Conservation (phyloP, 2,797 vertebrate species). For the Ceyx erithaca region DNA sequence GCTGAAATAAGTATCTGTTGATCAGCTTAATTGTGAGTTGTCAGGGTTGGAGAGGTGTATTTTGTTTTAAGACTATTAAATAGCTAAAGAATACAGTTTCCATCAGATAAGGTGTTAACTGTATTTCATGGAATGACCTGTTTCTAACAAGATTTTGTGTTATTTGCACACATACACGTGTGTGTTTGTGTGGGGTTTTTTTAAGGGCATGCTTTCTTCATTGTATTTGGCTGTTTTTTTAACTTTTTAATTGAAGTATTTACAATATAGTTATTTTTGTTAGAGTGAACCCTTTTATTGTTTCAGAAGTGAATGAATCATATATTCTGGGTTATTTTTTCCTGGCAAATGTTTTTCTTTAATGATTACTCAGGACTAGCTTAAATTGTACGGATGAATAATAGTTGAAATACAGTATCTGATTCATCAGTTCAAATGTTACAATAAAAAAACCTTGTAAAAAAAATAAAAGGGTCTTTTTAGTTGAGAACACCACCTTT, state of each 20-base stretch:
- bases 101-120: background rate
- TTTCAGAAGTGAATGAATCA: slow-evolving; percentile 66
- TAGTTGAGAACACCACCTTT: background rate
- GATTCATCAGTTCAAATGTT: background rate
- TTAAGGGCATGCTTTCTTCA: background rate
- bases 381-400: slow-evolving; percentile 41
- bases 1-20: background rate
- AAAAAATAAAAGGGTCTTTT: background rate
- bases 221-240: slow-evolving; percentile 11
- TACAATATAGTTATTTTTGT: slow-evolving; percentile 47
- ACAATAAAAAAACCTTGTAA: background rate
- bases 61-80: background rate
- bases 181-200: background rate
- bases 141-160: background rate
- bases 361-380: slow-evolving; percentile 27
- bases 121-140: background rate
- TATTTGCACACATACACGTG: background rate
- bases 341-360: slow-evolving; percentile 55
- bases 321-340: slow-evolving; percentile 61
- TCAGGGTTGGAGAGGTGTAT: background rate
- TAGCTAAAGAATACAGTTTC: background rate
- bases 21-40: background rate
- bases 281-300: slow-evolving; percentile 37
- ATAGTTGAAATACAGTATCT: slow-evolving; percentile 2
- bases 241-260: slow-evolving; percentile 8